phyloP scores from a whole-genome alignment of 1,140 invertebrate genomes.

The Anagrus nilaparvatae region DNA sequence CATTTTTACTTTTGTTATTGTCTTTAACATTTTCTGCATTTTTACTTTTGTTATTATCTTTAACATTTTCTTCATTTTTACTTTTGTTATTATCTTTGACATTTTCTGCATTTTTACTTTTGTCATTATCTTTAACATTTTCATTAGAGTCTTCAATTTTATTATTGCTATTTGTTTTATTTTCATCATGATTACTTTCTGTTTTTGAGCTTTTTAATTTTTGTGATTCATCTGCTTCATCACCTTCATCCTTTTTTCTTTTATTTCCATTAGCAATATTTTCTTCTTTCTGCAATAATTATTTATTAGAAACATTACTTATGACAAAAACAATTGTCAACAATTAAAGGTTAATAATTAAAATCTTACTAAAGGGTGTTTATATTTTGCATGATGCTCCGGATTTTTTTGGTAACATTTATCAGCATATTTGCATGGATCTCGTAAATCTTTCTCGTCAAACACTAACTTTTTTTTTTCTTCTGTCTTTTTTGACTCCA shows the following conservation, averaged over 20 bases:
- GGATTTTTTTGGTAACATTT: slow-evolving; percentile 81
- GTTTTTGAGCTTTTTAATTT: not conserved
- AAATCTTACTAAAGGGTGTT: slow-evolving; percentile 53
- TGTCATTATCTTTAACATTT: not conserved
- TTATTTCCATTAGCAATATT: not conserved
- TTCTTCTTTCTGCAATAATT: not conserved
- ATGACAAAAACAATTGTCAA: slow-evolving; percentile 4
- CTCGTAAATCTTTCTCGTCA: slow-evolving; percentile 38
- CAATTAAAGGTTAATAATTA: slow-evolving; percentile 7
- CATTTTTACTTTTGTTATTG: not conserved
- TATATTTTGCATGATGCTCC: slow-evolving; percentile 62
- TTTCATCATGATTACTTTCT: not conserved
- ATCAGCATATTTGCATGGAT: slow-evolving; percentile 63
- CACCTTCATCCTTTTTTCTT: not conserved
- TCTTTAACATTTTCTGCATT: not conserved
- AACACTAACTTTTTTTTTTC: slow-evolving; percentile 16
- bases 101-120: not conserved
- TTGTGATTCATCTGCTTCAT: not conserved
- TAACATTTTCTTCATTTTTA: not conserved
- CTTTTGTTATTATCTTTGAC: not conserved
- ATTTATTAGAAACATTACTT: slow-evolving; percentile 1
- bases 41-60: not conserved
- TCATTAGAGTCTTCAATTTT: not conserved
- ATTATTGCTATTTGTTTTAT: not conserved
- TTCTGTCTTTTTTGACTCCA: slow-evolving; percentile 11